phyloP scores from a whole-genome alignment of 2,113 vertebrate genomes.

The human (Homo sapiens) region GRCh38 chr16:64704501-64705000 shows the following conservation, averaged over 20 bases:
- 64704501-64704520: neutral
- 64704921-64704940: neutral
- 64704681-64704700: neutral
- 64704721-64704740: neutral
- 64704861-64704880: neutral
- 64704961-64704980: neutral
- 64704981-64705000: neutral
- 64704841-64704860: neutral
- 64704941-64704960: neutral
- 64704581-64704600: neutral
- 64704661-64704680: neutral
- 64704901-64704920: neutral
- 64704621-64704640: neutral
- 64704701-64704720: neutral
- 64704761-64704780: neutral
- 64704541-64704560: neutral
- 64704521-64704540: neutral
- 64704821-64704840: neutral
- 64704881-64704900: neutral
- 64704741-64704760: neutral
- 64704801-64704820: neutral
- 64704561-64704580: neutral
- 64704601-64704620: neutral
- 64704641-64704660: neutral
- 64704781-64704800: neutral